These are phyloP conservation scores for Caprella mutica DNA, from an alignment of 2,888 invertebrate genomes.

Conservation along the genomic window DNA sequence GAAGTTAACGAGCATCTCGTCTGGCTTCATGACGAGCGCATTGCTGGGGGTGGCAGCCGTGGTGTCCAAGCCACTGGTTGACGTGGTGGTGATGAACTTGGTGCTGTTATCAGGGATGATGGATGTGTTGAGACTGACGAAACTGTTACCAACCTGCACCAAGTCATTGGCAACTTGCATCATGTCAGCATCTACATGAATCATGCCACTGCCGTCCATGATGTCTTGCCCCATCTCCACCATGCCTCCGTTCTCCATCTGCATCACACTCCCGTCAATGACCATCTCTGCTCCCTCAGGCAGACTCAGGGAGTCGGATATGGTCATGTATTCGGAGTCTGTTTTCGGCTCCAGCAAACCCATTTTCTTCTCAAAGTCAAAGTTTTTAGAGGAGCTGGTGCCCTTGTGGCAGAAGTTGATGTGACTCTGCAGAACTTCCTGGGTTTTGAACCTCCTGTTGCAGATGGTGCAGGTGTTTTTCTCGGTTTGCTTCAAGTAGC, in stretches of 20 bases:
- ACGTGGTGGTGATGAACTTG: neutral
- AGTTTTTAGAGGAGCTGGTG: no score
- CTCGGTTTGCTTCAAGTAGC: constrained; percentile 23
- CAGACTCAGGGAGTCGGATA: neutral
- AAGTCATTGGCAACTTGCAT: constrained; percentile 9
- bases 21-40: no score
- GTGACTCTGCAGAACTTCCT: constrained; percentile 23
- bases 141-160: constrained; percentile 9
- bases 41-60: neutral
- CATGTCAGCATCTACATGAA: constrained; percentile 8
- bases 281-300: constrained; percentile 2
- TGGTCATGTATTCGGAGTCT: neutral
- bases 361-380: constrained; percentile 18
- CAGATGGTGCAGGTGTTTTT: constrained; percentile 21
- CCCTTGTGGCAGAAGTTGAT: constrained; percentile 21
- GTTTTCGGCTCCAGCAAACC: constrained; percentile 1
- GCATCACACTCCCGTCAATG: constrained; percentile 1
- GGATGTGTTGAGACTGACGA: constrained; percentile 3
- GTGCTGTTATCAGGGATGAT: constrained; percentile 5
- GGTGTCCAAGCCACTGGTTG: neutral
- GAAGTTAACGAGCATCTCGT: neutral
- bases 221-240: constrained; percentile 9
- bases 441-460: constrained; percentile 24
- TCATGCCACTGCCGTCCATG: constrained; percentile 10
- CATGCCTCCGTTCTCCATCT: constrained; percentile 6